phyloP scores from a whole-genome alignment of 1,140 invertebrate species.

The Bathynomus jamesi region DNA sequence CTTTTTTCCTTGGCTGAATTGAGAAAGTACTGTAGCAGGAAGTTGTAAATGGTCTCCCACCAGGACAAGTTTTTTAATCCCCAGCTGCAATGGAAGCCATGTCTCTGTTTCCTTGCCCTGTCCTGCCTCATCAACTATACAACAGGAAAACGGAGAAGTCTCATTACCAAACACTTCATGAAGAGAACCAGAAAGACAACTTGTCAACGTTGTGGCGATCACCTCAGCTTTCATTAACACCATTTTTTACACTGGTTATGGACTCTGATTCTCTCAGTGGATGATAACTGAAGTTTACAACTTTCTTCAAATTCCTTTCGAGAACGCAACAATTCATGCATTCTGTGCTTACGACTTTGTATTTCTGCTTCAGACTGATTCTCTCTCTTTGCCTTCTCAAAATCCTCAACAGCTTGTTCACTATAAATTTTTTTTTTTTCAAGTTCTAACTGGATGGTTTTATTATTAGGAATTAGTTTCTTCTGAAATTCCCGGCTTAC shows the following conservation, averaged over 20 bases:
- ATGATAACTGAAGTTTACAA: slow-evolving; percentile 14
- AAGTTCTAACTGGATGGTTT: slow-evolving; percentile 19
- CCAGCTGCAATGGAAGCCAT: slow-evolving; percentile 65
- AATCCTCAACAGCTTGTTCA: slow-evolving; percentile 5
- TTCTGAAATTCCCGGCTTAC: not conserved
- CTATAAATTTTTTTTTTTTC: slow-evolving; percentile 15
- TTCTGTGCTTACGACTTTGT: too few species aligned
- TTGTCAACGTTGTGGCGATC: slow-evolving; percentile 58
- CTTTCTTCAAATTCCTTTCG: slow-evolving; percentile 27
- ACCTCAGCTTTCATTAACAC: slow-evolving; percentile 53
- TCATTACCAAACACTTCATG: slow-evolving; percentile 40
- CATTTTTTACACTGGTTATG: slow-evolving; percentile 43
- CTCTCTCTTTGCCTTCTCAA: slow-evolving; percentile 25
- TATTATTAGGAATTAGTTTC: not conserved
- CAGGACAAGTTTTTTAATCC: slow-evolving; percentile 64
- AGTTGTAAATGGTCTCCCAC: slow-evolving; percentile 84
- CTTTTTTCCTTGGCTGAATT: slow-evolving; percentile 46
- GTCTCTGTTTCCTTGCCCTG: slow-evolving; percentile 75
- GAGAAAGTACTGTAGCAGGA: slow-evolving; percentile 67
- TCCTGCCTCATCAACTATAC: slow-evolving; percentile 86
- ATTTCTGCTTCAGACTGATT: slow-evolving; percentile 19
- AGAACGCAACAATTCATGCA: slow-evolving; percentile 21
- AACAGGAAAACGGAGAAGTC: slow-evolving; percentile 59
- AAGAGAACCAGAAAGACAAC: slow-evolving; percentile 41
- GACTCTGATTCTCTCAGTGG: too few species aligned